phyloP scores from a whole-genome alignment of 2,888 invertebrate species.

The Linyphia triangularis region DNA sequence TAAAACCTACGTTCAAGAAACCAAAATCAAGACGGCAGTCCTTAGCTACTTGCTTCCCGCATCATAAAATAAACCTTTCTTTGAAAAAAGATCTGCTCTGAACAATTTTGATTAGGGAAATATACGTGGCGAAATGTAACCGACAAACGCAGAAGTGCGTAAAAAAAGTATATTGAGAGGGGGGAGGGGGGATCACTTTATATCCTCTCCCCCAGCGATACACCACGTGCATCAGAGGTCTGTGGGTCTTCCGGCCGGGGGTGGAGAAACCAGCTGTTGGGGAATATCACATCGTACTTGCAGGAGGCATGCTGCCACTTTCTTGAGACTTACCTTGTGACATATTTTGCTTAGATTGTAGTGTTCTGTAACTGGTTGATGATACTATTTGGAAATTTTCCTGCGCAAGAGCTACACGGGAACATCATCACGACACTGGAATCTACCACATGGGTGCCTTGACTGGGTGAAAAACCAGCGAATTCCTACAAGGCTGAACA shows the following conservation, averaged over 20 bases:
- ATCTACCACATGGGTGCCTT: too few relatives aligned
- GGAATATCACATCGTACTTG: constrained; percentile 26
- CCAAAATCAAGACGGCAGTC: background rate
- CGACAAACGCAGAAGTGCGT: constrained; percentile 20
- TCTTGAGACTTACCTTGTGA: too few relatives aligned
- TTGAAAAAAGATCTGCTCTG: background rate
- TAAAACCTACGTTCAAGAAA: too few relatives aligned
- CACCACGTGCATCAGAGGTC: constrained; percentile 1
- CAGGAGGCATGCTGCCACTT: constrained; percentile 26
- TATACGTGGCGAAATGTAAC: background rate
- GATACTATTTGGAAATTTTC: too few relatives aligned
- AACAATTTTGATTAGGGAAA: constrained; percentile 13
- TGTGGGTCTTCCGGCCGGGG: constrained; percentile 62
- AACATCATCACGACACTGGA: too few relatives aligned
- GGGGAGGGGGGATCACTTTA: background rate
- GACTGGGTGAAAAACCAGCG: too few relatives aligned
- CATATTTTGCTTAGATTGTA: too few relatives aligned
- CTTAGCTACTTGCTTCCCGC: background rate
- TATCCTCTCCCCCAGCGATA: background rate
- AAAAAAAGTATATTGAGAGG: background rate
- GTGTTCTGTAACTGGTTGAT: too few relatives aligned
- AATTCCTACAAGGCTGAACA: too few relatives aligned
- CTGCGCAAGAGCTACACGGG: too few relatives aligned
- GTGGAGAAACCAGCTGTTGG: constrained; percentile 43
- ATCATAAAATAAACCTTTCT: background rate